Evolutionary conservation across 2,888 invertebrate species (phyloP).

Genomic region (Eristalis pertinax): DNA sequence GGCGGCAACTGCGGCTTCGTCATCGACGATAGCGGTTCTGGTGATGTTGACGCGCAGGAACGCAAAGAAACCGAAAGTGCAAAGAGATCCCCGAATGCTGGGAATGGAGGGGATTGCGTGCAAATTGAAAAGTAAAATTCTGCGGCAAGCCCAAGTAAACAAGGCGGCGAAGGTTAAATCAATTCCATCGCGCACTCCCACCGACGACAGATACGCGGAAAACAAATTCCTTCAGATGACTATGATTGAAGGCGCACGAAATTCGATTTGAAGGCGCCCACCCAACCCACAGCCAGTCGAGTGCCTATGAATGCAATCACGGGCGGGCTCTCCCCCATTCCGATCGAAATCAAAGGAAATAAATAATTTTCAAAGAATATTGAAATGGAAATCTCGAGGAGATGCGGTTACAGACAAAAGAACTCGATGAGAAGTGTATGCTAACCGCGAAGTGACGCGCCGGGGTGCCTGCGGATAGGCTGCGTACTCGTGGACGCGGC

Average conservation of each 20-base stretch:
- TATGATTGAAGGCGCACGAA: conserved; percentile 63
- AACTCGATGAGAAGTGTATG: conserved; percentile 40
- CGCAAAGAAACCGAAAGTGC: conserved; percentile 33
- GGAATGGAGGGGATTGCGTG: conserved; percentile 27
- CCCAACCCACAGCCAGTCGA: conserved; percentile 8
- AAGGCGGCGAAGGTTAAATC: conserved; percentile 58
- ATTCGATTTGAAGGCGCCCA: conserved; percentile 56
- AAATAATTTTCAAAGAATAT: conserved; percentile 68
- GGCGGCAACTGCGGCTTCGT: background rate
- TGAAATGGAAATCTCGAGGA: conserved; percentile 52
- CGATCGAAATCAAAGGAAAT: conserved; percentile 58
- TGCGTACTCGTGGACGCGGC: background rate
- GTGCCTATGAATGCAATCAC: conserved; percentile 64
- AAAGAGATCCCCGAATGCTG: conserved; percentile 8
- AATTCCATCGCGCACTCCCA: conserved; percentile 55
- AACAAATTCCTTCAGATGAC: conserved; percentile 66
- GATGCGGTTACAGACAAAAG: conserved; percentile 56
- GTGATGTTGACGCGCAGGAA: background rate
- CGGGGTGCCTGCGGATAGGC: background rate
- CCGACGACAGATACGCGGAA: conserved; percentile 21
- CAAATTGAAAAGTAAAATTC: conserved; percentile 60
- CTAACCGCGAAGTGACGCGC: conserved; percentile 15
- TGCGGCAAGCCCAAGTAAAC: conserved; percentile 51
- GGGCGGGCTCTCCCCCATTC: background rate
- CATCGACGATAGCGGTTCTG: background rate